Percentiles rank a stretch among this genome's conserved stretches.
phyloP scores from a whole-genome alignment of 2,113 vertebrate species.

The Pongo pygmaeus region DNA sequence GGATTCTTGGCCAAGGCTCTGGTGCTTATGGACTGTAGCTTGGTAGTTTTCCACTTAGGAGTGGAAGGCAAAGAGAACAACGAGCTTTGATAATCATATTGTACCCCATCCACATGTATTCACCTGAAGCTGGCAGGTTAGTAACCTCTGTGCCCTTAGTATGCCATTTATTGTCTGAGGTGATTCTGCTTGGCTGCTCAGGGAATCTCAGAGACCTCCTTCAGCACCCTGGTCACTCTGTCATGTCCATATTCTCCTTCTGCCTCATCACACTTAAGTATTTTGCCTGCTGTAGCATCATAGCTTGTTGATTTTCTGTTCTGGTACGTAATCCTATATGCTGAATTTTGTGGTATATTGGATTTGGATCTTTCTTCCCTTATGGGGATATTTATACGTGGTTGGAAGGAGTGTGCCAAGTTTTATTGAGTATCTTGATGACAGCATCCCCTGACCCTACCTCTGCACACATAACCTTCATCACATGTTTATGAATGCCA shows the following conservation, averaged over 20 bases:
- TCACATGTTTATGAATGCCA: neutral
- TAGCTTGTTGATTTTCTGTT: neutral
- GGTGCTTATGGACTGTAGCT: neutral
- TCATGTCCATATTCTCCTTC: neutral
- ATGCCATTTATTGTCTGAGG: neutral
- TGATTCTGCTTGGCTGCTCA: neutral
- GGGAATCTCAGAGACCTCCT: neutral
- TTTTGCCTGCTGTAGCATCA: neutral
- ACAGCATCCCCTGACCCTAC: too few species aligned
- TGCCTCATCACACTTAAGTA: neutral
- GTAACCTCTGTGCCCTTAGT: neutral
- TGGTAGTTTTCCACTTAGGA: neutral
- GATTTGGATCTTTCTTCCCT: neutral
- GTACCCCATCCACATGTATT: neutral
- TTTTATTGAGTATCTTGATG: neutral
- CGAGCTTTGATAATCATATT: neutral
- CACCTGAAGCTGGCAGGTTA: neutral
- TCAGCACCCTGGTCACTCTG: neutral
- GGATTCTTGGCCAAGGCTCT: neutral
- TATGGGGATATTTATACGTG: neutral
- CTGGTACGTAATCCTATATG: neutral
- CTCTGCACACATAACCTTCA: neutral
- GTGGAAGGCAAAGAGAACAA: neutral
- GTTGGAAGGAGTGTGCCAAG: neutral
- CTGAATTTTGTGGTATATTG: neutral